Conservation (phyloP, 1,140 invertebrate species). For the Anthonomus grandis region DNA sequence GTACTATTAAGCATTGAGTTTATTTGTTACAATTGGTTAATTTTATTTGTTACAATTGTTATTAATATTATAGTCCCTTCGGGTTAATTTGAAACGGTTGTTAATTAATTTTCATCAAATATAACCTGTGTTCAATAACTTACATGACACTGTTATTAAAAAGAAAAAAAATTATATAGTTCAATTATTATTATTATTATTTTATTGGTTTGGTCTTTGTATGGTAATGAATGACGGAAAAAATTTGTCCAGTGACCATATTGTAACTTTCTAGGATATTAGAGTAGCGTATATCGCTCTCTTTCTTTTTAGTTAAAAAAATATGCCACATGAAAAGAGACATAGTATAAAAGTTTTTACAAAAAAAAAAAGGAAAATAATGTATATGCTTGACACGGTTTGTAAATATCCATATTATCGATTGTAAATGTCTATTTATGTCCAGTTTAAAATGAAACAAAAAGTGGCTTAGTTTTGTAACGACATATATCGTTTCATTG, state of each 20-base stretch:
- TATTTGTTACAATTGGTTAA: conserved; percentile 16
- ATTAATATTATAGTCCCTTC: not conserved
- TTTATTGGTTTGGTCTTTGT: not conserved
- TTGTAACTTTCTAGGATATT: conserved; percentile 22
- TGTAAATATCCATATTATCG: conserved; percentile 22
- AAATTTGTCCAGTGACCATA: conserved; percentile 20
- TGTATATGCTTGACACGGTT: conserved; percentile 25
- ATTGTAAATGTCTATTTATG: conserved; percentile 25
- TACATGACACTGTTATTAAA: conserved; percentile 7
- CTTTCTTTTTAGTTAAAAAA: conserved; percentile 19
- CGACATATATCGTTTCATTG: conserved; percentile 28
- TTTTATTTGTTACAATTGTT: conserved; percentile 12
- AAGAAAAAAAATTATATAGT: not conserved
- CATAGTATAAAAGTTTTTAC: conserved; percentile 22
- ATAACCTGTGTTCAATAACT: conserved; percentile 5
- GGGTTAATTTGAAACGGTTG: not conserved
- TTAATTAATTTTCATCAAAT: not conserved
- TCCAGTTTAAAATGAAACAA: conserved; percentile 18
- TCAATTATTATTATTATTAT: not conserved
- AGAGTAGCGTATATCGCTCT: conserved; percentile 9
- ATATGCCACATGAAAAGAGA: conserved; percentile 21
- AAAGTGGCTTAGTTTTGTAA: conserved; percentile 31
- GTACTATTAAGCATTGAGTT: conserved; percentile 10
- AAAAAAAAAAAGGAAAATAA: not conserved
- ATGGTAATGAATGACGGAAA: conserved; percentile 4